Evolutionary conservation across 1,140 invertebrate species (phyloP).

Genomic region (Asbolus verrucosus): DNA sequence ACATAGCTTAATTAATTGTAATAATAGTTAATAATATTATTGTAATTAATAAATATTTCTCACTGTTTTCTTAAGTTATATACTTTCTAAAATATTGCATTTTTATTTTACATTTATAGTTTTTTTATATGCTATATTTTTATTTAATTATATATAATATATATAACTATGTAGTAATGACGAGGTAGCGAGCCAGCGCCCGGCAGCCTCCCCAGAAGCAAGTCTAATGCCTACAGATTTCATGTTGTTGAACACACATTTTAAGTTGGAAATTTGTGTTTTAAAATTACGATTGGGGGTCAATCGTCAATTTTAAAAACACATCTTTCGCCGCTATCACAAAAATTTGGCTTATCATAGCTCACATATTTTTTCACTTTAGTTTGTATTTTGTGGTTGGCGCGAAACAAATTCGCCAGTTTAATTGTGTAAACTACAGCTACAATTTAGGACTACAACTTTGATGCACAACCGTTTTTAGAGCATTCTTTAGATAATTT

Average conservation of each 20-base stretch:
- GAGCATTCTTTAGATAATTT: slow-evolving; percentile 56
- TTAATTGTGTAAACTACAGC: slow-evolving; percentile 31
- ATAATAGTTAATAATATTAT: slow-evolving; percentile 48
- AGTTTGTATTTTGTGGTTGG: slow-evolving; percentile 39
- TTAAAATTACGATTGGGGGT: slow-evolving; percentile 17
- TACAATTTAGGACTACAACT: slow-evolving; percentile 49
- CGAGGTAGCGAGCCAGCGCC: neutral
- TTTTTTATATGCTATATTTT: slow-evolving; percentile 23
- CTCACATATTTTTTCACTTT: slow-evolving; percentile 42
- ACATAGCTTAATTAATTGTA: slow-evolving; percentile 53
- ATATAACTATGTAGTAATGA: slow-evolving; percentile 40
- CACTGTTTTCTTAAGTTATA: slow-evolving; percentile 53
- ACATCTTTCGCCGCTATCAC: slow-evolving; percentile 48
- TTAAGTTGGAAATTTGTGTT: slow-evolving; percentile 40
- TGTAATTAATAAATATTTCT: slow-evolving; percentile 54
- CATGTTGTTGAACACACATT: slow-evolving; percentile 39
- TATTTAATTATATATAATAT: slow-evolving; percentile 41
- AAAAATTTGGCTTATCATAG: slow-evolving; percentile 50
- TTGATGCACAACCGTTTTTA: slow-evolving; percentile 61
- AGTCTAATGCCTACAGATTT: slow-evolving; percentile 33
- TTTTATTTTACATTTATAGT: slow-evolving; percentile 38
- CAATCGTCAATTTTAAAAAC: slow-evolving; percentile 38
- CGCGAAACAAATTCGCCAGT: slow-evolving; percentile 2
- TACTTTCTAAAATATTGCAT: slow-evolving; percentile 53
- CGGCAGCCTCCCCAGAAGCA: slow-evolving; percentile 9